These are phyloP conservation scores for Phengaris alcon DNA, from an alignment of 2,888 invertebrate genomes.

Conservation along the genomic window DNA sequence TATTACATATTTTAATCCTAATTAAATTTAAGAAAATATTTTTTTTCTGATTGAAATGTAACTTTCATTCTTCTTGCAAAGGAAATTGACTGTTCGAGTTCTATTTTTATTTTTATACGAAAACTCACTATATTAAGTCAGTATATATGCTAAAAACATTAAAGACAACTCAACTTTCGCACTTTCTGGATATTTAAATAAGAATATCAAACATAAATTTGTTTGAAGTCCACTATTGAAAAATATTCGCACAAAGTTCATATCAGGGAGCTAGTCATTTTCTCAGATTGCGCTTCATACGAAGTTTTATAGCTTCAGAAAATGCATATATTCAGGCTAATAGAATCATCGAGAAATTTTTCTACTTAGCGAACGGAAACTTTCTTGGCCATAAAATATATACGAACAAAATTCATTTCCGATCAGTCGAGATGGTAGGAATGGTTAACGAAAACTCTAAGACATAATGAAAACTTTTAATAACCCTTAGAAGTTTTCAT, in stretches of 20 bases:
- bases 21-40: neutral
- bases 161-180: neutral
- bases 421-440: neutral
- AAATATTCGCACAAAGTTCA: slow-evolving; percentile 1
- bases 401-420: slow-evolving; percentile 1
- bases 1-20: neutral
- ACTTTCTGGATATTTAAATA: neutral
- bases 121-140: neutral
- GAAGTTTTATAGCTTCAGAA: slow-evolving; percentile 23
- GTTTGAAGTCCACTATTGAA: neutral
- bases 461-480: too few relatives aligned
- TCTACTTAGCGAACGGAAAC: slow-evolving; percentile 11
- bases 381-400: slow-evolving; percentile 8
- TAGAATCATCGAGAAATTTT: slow-evolving; percentile 9
- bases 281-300: neutral
- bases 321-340: slow-evolving; percentile 16
- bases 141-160: neutral
- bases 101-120: neutral
- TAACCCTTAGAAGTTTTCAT: too few relatives aligned
- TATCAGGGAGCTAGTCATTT: neutral
- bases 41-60: neutral
- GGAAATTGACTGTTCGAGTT: neutral
- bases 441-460: neutral
- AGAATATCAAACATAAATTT: neutral
- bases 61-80: neutral